Conservation (phyloP, 2,113 vertebrate genomes). For the Pterocles gutturalis region DNA sequence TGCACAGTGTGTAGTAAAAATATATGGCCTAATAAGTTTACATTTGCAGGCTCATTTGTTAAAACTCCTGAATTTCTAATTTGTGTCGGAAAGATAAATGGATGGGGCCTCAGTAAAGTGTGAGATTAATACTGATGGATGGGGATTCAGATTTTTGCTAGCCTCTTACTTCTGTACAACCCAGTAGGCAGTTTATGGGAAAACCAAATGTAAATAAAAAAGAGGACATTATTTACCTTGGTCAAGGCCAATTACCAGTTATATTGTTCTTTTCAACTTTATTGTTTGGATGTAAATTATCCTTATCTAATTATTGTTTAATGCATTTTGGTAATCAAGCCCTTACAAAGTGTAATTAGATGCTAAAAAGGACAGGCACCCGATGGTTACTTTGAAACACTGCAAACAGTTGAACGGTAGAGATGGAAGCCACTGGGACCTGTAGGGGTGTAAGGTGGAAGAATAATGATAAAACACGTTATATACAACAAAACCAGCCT, state of each 20-base stretch:
- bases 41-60: slow-evolving; percentile 92
- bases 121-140: slow-evolving; percentile 89
- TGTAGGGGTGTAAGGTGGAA: not conserved
- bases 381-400: slow-evolving; percentile 18
- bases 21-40: slow-evolving; percentile 96
- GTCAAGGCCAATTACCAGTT: slow-evolving; percentile 82
- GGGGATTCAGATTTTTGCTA: slow-evolving; percentile 84
- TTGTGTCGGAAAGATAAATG: slow-evolving; percentile 98
- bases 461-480: not conserved
- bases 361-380: slow-evolving; percentile 65
- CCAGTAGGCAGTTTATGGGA: slow-evolving; percentile 83
- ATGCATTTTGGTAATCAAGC: slow-evolving; percentile 77
- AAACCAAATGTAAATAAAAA: slow-evolving; percentile 86
- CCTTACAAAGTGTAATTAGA: slow-evolving; percentile 71
- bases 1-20: slow-evolving; percentile 91
- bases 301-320: slow-evolving; percentile 81
- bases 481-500: not conserved
- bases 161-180: slow-evolving; percentile 82
- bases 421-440: not conserved
- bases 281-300: slow-evolving; percentile 76
- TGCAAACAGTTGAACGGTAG: slow-evolving; percentile 2
- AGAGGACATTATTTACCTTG: slow-evolving; percentile 81
- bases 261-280: slow-evolving; percentile 79
- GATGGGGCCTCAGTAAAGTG: slow-evolving; percentile 80
- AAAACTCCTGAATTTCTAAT: slow-evolving; percentile 95